These are phyloP conservation scores for Daktulosphaira vitifoliae DNA, from an alignment of 1,140 invertebrate genomes.

Conservation along the genomic window DNA sequence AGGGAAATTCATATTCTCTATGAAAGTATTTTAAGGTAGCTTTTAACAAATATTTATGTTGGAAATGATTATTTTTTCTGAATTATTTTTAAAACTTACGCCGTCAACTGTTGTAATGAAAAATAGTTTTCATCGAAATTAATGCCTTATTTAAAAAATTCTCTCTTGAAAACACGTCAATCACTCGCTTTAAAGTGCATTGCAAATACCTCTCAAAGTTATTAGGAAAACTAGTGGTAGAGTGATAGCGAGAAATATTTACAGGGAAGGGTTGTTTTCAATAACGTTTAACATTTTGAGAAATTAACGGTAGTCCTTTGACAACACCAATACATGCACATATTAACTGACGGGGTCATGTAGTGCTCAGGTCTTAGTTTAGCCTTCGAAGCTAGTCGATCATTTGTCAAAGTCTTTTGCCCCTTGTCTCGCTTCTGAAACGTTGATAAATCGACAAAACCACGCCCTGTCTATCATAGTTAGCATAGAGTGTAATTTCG, in stretches of 20 bases:
- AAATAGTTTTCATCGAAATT: slow-evolving; percentile 18
- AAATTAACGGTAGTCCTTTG: slow-evolving; percentile 31
- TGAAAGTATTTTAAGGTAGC: no score
- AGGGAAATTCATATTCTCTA: no score
- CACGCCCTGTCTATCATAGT: slow-evolving; percentile 27
- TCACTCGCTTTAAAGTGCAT: slow-evolving; percentile 13
- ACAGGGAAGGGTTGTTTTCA: slow-evolving; percentile 29
- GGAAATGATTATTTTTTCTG: no score
- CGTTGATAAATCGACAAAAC: slow-evolving; percentile 30
- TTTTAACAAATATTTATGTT: no score
- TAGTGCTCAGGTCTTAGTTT: not conserved
- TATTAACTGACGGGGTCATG: no score
- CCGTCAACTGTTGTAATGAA: slow-evolving; percentile 13
- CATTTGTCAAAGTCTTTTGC: slow-evolving; percentile 32
- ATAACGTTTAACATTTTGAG: slow-evolving; percentile 32
- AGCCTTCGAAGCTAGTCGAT: slow-evolving; percentile 10
- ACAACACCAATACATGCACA: slow-evolving; percentile 3
- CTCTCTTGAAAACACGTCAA: slow-evolving; percentile 18
- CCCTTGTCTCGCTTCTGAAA: slow-evolving; percentile 23
- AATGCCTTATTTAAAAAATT: no score
- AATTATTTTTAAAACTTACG: no score
- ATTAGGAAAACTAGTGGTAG: slow-evolving; percentile 21
- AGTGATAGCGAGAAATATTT: not conserved
- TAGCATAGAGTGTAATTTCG: slow-evolving; percentile 18
- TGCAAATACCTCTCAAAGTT: slow-evolving; percentile 26